phyloP scores from a whole-genome alignment of 2,113 vertebrate species.

The Barbus barbus region DNA sequence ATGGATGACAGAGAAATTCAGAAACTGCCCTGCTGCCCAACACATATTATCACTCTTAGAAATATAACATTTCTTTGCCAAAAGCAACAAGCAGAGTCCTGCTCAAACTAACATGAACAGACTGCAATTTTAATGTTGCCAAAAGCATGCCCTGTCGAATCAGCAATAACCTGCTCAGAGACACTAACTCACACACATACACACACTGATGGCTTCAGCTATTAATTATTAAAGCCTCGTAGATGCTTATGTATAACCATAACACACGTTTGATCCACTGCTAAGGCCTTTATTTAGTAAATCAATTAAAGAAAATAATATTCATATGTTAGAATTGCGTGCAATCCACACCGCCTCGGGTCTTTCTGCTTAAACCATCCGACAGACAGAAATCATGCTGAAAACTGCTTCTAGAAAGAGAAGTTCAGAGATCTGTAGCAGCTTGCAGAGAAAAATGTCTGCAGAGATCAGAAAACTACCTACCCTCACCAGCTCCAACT shows the following conservation, averaged over 20 bases:
- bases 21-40: conserved; percentile 6
- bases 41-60: conserved; percentile 35
- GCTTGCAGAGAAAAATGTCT: conserved; percentile 14
- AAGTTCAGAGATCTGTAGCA: conserved; percentile 33
- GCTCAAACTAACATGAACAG: conserved; percentile 40
- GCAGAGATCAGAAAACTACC: conserved; percentile 24
- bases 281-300: background rate
- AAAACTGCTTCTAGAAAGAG: background rate
- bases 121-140: conserved; percentile 42
- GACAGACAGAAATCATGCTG: conserved; percentile 20
- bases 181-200: conserved; percentile 23
- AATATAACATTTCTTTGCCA: conserved; percentile 33
- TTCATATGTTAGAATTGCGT: background rate
- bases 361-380: conserved; percentile 4
- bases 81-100: conserved; percentile 43
- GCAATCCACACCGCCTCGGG: background rate
- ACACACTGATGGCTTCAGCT: background rate
- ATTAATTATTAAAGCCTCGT: conserved; percentile 4
- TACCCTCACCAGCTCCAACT: background rate
- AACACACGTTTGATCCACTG: background rate
- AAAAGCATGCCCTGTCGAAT: conserved; percentile 28
- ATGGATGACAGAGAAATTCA: background rate
- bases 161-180: conserved; percentile 6
- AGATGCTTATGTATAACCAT: background rate
- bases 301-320: background rate